Percentiles rank a stretch among this genome's conserved stretches.
Evolutionary conservation across 1,140 invertebrate genomes (phyloP).

Genomic region (Melitaea cinxia): DNA sequence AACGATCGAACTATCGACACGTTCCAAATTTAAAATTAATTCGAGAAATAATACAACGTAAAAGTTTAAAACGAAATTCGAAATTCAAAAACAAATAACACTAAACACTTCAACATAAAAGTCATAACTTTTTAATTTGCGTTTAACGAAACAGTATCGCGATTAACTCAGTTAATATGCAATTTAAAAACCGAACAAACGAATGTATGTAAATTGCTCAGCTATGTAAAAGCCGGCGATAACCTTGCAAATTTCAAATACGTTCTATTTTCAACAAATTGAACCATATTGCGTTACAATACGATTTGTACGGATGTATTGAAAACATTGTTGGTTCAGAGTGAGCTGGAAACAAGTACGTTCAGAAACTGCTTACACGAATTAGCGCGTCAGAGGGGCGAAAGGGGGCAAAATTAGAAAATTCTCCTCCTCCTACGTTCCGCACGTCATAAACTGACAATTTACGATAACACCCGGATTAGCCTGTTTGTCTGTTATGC

Average conservation of each 20-base stretch:
- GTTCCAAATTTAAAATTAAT: not conserved
- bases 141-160: conserved; percentile 58
- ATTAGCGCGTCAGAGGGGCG: conserved; percentile 78
- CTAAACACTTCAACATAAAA: conserved; percentile 16
- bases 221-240: conserved; percentile 76
- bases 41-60: not conserved
- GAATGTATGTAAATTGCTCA: conserved; percentile 79
- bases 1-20: not conserved
- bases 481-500: conserved; percentile 79
- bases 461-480: conserved; percentile 80
- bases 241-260: conserved; percentile 47
- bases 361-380: conserved; percentile 81
- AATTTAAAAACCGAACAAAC: conserved; percentile 80
- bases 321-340: conserved; percentile 49
- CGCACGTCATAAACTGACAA: conserved; percentile 81
- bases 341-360: conserved; percentile 75
- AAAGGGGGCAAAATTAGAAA: conserved; percentile 78
- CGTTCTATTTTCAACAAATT: conserved; percentile 15
- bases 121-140: conserved; percentile 45
- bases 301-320: conserved; percentile 31
- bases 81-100: conserved; percentile 6
- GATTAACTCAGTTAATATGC: conserved; percentile 78
- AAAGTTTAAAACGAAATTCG: not conserved
- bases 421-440: conserved; percentile 62
- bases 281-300: conserved; percentile 38